Base-by-base conservation (phyloP, 2,888 invertebrate genomes). In the Phoronis australis region DNA sequence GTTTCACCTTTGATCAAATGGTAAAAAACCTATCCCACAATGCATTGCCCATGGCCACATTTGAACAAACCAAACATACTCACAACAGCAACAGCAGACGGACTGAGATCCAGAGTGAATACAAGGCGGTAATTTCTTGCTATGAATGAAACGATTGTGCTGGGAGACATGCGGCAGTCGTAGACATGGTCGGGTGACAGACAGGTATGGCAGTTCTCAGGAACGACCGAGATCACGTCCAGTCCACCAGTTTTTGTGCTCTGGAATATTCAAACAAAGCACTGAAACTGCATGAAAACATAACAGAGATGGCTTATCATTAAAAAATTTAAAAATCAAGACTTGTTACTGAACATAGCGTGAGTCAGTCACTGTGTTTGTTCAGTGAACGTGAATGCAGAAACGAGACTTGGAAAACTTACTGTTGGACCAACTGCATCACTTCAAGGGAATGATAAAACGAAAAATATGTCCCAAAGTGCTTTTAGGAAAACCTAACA, bases 21-120 rank as follows among this genome's bases (percentile, higher is more conserved):
- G n/a, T n/a, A n/a, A n/a, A n/a, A n/a, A n/a, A n/a, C n/a, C n/a
- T n/a, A n/a, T n/a, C n/a, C n/a, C n/a, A n/a, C n/a, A n/a, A n/a
- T n/a, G n/a, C n/a, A n/a, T n/a, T n/a, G n/a, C n/a, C n/a, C n/a
- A n/a, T n/a, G n/a, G n/a, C n/a, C n/a, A n/a, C n/a, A n/a, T n/a
- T n/a, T n/a, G n/a, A n/a, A n/a, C n/a, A n/a, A n/a, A n/a, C n/a
- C n/a, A n/a, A n/a, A n/a, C n/a, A n/a, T n/a, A 62, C 82, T 79
- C 74, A 85, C 86, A 55, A 87, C 84, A 51, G 85, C 82, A 42
- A 86, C 83, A 50, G 85, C 81, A 1, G 88, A 88, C 9, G 88
- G 87, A 69, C 87, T 87, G 71, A 88, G 81, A 75, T 89, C 88
- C 51, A 89, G 78, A 60, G 87, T 84, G 69, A 86, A 87, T 42